phyloP scores from a whole-genome alignment of 2,797 vertebrate species.

The Huso huso region DNA sequence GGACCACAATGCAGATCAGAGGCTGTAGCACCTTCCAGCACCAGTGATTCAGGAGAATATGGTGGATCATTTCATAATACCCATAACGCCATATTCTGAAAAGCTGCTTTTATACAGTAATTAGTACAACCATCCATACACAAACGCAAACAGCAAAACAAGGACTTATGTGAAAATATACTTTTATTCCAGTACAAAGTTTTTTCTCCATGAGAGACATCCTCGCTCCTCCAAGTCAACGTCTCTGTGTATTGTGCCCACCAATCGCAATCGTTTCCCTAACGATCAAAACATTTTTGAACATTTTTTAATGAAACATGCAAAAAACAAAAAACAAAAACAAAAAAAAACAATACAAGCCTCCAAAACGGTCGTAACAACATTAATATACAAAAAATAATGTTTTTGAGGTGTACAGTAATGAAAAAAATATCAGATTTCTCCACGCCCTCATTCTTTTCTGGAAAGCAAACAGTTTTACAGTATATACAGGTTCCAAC shows the following conservation, averaged over 20 bases:
- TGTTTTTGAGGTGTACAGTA: conserved; percentile 37
- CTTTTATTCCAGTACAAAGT: conserved; percentile 74
- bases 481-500: conserved; percentile 30
- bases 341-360: conserved; percentile 41
- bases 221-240: conserved; percentile 46
- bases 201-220: conserved; percentile 49
- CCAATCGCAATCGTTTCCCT: conserved; percentile 25
- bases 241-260: conserved; percentile 38
- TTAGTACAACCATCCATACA: not conserved
- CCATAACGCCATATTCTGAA: too few relatives aligned
- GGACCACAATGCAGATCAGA: too few relatives aligned
- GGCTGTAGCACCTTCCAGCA: too few relatives aligned
- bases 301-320: conserved; percentile 42
- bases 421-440: conserved; percentile 46
- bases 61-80: too few relatives aligned
- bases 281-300: conserved; percentile 25
- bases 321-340: conserved; percentile 48
- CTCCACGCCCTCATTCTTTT: conserved; percentile 14
- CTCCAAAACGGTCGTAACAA: conserved; percentile 59
- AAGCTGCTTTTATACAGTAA: too few relatives aligned
- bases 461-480: conserved; percentile 31
- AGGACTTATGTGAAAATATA: conserved; percentile 67
- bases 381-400: conserved; percentile 45
- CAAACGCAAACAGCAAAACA: not conserved
- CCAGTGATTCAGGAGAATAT: too few relatives aligned